Base-by-base conservation (phyloP, 2,113 vertebrate genomes). In the Lycocorax pyrrhopterus region DNA sequence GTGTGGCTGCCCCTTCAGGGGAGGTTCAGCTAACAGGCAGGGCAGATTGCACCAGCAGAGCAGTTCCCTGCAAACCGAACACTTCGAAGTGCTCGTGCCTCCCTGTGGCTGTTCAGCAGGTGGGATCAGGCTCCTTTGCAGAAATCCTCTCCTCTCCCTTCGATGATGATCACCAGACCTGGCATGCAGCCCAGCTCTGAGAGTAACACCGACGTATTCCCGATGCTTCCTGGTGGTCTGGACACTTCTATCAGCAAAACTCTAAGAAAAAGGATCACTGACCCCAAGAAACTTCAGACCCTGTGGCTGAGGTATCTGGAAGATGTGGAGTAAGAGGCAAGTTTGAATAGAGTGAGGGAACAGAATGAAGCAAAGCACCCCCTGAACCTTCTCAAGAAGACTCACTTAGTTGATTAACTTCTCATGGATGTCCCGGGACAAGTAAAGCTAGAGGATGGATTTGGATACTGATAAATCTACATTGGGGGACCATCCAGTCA, bases 151-250 rank as follows among this genome's bases (percentile, higher is more conserved):
- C 44, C 46, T 77, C 39, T 47, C 21, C 44, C 33, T 83, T 79
- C 1, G 0, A 18, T 37, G 26, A 0, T 44, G 21, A 68, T 63
- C 13, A 32, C 22, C 60, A 66, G 23, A 30, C 18, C 53, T 51
- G 39, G 30, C 2, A 0, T 18, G n/a, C n/a, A n/a, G 13, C 5
- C 8, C 46, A 71, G 39, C 5, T 10, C 23, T 71, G 37, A 29
- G 0, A 73, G 59, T 4, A 43, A 46, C 67, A 53, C 46, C 46
- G 16, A 20, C 14, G 6, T 27, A 20, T 7, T 58, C 25, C 16
- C 63, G 12, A 1, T 4, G 9, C 29, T 72, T 82, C 20, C 58
- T 43, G 53, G 35, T 75, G 60, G 27, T 78, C 53, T 75, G 43
- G 4, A 29, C 5, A 29, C 10, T 59, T 80, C 63, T 43, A 2